These are phyloP conservation scores for Patiria miniata DNA, from an alignment of 35 echinoderm and acorn worm genomes.

Conservation along the genomic window DNA sequence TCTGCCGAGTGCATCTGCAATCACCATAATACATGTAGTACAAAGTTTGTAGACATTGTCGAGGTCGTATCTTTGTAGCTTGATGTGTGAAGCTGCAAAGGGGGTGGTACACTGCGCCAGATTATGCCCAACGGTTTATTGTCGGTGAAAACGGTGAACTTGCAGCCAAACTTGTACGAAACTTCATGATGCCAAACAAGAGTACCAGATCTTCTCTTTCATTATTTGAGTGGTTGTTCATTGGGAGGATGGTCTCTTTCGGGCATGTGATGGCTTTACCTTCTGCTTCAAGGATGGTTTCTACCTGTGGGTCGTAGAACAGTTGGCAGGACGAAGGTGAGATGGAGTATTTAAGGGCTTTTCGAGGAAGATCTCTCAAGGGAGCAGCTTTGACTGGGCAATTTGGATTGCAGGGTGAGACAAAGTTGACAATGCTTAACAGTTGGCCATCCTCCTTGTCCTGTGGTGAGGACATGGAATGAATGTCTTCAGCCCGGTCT, in stretches of 20 bases:
- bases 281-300: slow-evolving; percentile 49
- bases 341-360: slow-evolving; percentile 31
- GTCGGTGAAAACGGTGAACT: slow-evolving; percentile 37
- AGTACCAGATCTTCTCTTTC: slow-evolving; percentile 46
- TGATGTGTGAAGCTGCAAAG: slow-evolving; percentile 47
- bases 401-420: slow-evolving; percentile 51
- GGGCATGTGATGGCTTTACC: slow-evolving; percentile 64
- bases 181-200: slow-evolving; percentile 44
- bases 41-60: no score
- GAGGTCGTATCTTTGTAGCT: slow-evolving; percentile 56
- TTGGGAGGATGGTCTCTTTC: background rate
- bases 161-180: slow-evolving; percentile 52
- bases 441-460: slow-evolving; percentile 65
- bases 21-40: slow-evolving; percentile 27
- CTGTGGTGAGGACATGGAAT: slow-evolving; percentile 57
- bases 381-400: background rate
- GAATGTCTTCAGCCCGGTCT: slow-evolving; percentile 29
- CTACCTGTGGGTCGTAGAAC: slow-evolving; percentile 46
- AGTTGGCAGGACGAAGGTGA: slow-evolving; percentile 33
- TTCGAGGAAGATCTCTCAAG: slow-evolving; percentile 35
- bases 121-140: slow-evolving; percentile 67
- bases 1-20: slow-evolving; percentile 63
- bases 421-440: slow-evolving; percentile 53
- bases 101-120: slow-evolving; percentile 34
- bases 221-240: background rate